Evolutionary conservation across 1,140 invertebrate genomes (phyloP).

Genomic region (Dreissena rostriformis): DNA sequence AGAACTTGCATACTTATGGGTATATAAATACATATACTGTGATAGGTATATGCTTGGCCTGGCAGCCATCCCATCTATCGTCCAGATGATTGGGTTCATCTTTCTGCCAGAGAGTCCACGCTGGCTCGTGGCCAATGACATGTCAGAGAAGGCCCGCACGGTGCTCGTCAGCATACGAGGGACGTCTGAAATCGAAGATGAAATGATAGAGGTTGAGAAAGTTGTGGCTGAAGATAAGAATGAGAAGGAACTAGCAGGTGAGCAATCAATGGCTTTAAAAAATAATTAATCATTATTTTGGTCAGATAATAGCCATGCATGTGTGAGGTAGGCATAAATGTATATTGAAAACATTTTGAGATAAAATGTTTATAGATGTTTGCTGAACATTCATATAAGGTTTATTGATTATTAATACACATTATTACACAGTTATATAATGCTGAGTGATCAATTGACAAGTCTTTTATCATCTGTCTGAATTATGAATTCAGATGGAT

Average conservation of each 20-base stretch:
- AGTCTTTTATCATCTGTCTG: too few relatives aligned
- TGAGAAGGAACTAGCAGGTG: constrained; percentile 48
- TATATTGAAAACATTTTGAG: neutral
- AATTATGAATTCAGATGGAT: too few relatives aligned
- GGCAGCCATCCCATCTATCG: constrained; percentile 73
- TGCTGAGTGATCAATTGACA: too few relatives aligned
- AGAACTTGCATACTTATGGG: too few relatives aligned
- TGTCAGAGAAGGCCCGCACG: constrained; percentile 60
- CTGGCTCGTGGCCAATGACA: constrained; percentile 73
- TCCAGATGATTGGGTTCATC: constrained; percentile 77
- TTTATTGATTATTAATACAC: too few relatives aligned
- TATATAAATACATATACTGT: too few relatives aligned
- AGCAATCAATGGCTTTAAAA: neutral
- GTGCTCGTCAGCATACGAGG: constrained; percentile 70
- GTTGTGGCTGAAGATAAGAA: constrained; percentile 49
- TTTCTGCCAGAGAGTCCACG: constrained; percentile 78
- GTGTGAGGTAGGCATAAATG: neutral
- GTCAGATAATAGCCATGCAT: neutral
- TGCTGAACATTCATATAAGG: too few relatives aligned
- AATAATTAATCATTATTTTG: neutral
- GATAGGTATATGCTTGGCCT: constrained; percentile 78
- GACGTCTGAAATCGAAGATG: constrained; percentile 65
- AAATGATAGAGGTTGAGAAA: constrained; percentile 66
- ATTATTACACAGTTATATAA: too few relatives aligned
- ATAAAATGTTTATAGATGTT: neutral